phyloP scores from a whole-genome alignment of 2,113 vertebrate species.

The Cinclus mexicanus region DNA sequence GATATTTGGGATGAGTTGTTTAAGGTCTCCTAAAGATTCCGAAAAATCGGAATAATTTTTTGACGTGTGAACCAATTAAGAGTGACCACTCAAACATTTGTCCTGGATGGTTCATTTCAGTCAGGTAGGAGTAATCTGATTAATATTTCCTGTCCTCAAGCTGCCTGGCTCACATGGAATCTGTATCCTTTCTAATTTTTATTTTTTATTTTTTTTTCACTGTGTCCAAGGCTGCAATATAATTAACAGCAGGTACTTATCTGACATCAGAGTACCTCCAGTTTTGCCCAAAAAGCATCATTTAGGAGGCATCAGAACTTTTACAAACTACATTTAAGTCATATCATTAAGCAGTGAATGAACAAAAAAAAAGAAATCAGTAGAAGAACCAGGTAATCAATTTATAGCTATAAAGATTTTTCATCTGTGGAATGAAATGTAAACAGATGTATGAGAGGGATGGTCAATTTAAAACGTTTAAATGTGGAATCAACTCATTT shows the following conservation, averaged over 20 bases:
- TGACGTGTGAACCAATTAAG: accelerated
- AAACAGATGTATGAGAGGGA: background rate
- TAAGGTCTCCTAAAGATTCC: background rate
- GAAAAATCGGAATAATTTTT: background rate
- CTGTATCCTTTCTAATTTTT: background rate
- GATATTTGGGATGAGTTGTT: background rate
- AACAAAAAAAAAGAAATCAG: background rate
- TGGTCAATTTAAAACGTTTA: background rate
- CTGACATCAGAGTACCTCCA: background rate
- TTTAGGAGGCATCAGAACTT: background rate
- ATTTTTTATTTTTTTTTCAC: background rate
- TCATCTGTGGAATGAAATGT: background rate
- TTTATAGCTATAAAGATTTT: background rate
- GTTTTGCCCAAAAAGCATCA: background rate
- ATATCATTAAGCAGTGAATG: background rate
- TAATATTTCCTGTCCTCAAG: background rate
- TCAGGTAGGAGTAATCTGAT: background rate
- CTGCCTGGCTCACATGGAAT: background rate
- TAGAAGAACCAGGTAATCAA: background rate
- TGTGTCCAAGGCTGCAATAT: background rate
- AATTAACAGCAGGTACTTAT: background rate
- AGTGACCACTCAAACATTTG: background rate
- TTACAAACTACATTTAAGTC: background rate
- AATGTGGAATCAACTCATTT: background rate
- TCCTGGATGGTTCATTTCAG: background rate